These are phyloP conservation scores for Rhinichthys klamathensis DNA, from an alignment of 2,113 vertebrate genomes.

Conservation along the genomic window DNA sequence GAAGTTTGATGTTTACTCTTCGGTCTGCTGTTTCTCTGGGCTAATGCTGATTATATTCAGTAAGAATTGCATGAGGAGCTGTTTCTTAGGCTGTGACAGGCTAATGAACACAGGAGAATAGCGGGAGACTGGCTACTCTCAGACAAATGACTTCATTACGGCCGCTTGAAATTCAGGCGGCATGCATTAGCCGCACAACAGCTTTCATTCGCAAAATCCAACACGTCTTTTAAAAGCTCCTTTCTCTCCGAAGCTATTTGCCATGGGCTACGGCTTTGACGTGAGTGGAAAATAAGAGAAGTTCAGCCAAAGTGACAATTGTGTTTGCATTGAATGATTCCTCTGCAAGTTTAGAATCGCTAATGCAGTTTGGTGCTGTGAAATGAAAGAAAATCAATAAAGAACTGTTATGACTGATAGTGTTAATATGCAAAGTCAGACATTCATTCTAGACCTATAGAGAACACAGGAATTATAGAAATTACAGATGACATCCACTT, in stretches of 20 bases:
- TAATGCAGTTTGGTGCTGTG: constrained; percentile 42
- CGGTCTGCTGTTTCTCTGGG: constrained; percentile 9
- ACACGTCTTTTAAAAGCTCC: constrained; percentile 44
- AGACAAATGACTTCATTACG: constrained; percentile 81
- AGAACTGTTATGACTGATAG: constrained; percentile 33
- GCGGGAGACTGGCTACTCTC: constrained; percentile 74
- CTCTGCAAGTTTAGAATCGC: constrained; percentile 29
- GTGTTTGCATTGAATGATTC: constrained; percentile 45
- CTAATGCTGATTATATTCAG: constrained; percentile 72
- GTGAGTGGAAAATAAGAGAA: constrained; percentile 33
- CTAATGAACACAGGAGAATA: constrained; percentile 78
- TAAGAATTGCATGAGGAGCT: constrained; percentile 64
- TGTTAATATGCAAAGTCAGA: constrained; percentile 47
- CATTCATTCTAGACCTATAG: neutral
- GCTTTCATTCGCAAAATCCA: constrained; percentile 65
- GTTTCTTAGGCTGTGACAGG: constrained; percentile 66
- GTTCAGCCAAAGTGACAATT: constrained; percentile 48
- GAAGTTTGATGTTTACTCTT: constrained; percentile 35
- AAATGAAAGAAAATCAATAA: constrained; percentile 42
- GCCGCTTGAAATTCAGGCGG: constrained; percentile 74
- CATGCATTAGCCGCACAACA: constrained; percentile 65
- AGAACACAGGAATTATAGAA: constrained; percentile 16
- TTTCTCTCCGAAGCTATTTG: constrained; percentile 22
- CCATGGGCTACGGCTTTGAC: constrained; percentile 6
- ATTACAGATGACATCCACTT: constrained; percentile 19